Evolutionary conservation across 2,888 invertebrate genomes (phyloP).

Genomic region (Gortyna flavago): DNA sequence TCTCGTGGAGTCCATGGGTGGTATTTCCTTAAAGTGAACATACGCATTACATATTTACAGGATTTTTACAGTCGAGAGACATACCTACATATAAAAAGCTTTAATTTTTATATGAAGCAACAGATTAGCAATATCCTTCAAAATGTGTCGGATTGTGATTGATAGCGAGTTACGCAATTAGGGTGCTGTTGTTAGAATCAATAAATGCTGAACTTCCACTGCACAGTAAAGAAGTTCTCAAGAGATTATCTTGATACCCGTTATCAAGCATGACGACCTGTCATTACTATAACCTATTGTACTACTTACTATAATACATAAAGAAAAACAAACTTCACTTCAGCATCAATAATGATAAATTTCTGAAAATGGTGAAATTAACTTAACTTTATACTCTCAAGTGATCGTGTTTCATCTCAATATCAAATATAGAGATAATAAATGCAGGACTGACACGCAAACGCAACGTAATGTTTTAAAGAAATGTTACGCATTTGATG

Average conservation of each 20-base stretch:
- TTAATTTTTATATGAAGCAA: no score
- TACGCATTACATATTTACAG: no score
- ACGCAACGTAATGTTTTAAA: not conserved
- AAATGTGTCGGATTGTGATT: no score
- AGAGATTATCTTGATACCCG: not conserved
- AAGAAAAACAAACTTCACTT: not conserved
- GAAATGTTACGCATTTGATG: not conserved
- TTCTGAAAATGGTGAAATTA: not conserved
- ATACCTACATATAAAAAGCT: no score
- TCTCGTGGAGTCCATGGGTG: no score
- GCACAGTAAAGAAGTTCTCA: not conserved
- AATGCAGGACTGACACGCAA: constrained; percentile 5
- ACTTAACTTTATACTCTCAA: not conserved
- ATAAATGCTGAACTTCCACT: not conserved
- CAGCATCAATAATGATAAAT: constrained; percentile 11
- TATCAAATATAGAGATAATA: not conserved
- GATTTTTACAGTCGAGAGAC: no score
- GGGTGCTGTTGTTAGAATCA: not conserved
- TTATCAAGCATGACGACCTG: not conserved
- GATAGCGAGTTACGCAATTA: no score
- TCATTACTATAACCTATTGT: not conserved
- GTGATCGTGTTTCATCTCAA: constrained; percentile 7
- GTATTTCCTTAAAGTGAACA: no score
- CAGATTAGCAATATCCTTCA: no score
- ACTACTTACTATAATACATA: not conserved